Percentiles rank a stretch among this genome's conserved stretches.
These are phyloP conservation scores for Fulmarus glacialis DNA, from an alignment of 2,113 vertebrate genomes.

Conservation along the genomic window DNA sequence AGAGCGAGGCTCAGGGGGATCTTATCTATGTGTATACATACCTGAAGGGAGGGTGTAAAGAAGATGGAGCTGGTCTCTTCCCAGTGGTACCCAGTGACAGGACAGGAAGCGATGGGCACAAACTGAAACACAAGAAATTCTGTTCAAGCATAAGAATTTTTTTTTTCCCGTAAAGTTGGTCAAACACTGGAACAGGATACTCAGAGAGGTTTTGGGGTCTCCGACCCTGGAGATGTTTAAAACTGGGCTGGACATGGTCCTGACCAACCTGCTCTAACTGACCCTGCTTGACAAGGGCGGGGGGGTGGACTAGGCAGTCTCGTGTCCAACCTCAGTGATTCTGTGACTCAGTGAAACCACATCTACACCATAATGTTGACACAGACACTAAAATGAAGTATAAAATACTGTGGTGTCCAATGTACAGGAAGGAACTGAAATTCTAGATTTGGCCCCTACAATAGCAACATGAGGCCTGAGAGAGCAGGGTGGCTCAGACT, in stretches of 20 bases:
- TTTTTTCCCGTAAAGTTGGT: neutral
- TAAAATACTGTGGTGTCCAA: neutral
- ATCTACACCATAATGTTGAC: neutral
- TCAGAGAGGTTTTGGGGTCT: neutral
- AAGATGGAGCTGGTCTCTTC: neutral
- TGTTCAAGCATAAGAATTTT: neutral
- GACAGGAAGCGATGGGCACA: neutral
- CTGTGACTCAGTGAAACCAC: neutral
- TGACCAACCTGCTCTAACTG: neutral
- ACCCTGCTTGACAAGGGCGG: neutral
- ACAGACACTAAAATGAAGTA: neutral
- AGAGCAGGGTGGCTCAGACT: neutral
- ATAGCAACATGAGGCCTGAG: neutral
- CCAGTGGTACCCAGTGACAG: neutral
- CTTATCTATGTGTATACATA: neutral
- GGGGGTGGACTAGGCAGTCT: neutral
- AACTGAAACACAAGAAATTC: neutral
- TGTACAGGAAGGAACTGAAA: neutral
- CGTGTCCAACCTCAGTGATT: neutral
- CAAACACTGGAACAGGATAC: neutral
- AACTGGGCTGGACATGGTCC: neutral
- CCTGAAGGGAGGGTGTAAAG: neutral
- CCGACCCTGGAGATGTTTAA: neutral
- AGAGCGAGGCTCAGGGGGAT: neutral
- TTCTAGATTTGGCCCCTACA: neutral